Evolutionary conservation across 2,797 vertebrate genomes (phyloP), one percentile per base, ranked within the genome.

Genomic region (Linurgus olivaceus): DNA sequence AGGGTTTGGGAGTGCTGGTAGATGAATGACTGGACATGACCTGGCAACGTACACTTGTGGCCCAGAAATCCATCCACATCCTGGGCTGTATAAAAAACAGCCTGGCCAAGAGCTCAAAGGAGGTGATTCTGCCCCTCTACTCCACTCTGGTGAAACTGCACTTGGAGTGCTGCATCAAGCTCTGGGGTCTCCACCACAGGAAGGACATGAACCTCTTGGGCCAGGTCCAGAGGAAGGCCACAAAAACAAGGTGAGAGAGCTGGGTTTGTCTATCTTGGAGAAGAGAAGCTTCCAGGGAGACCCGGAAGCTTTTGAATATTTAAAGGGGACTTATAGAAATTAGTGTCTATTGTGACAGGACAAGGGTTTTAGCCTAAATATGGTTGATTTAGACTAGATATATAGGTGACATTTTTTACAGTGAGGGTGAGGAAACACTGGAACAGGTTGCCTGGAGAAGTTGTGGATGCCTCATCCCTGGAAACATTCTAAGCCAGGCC

Each of bases 51-150:
- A 21, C 33, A 47, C 7, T 26, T 45, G 33, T 23, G 31, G 29
- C 33, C 38, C 40, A 67, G 29, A 67, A 66, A 61, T 40, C 55
- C 13, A 47, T 26, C 6, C 4, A 5, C 9, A 19, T 31, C 12
- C 25, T 47, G 47, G 21, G 7, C 14, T 59, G 33, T 29, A 80
- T 38, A 25, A 33, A 73, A 80, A 47, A 17, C 17, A 66, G 47
- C 0, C 0, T 7, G 19, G 20, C 20, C 38, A 51, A 50, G 13
- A 51, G 59, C 37, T 15, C 28, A 51, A 47, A 37, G 25, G 17
- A 59, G 8, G 24, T 12, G 29, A 88, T 73, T 59, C 7, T 66
- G 21, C 7, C 17, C 10, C 25, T 66, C n/a, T 16, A 13, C 11
- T 51, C 11, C 0, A 1, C 10, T 29, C n/a, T 38, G 9, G 7